Evolutionary conservation across 2,113 vertebrate genomes (phyloP).

Genomic region (Miniopterus natalensis): DNA sequence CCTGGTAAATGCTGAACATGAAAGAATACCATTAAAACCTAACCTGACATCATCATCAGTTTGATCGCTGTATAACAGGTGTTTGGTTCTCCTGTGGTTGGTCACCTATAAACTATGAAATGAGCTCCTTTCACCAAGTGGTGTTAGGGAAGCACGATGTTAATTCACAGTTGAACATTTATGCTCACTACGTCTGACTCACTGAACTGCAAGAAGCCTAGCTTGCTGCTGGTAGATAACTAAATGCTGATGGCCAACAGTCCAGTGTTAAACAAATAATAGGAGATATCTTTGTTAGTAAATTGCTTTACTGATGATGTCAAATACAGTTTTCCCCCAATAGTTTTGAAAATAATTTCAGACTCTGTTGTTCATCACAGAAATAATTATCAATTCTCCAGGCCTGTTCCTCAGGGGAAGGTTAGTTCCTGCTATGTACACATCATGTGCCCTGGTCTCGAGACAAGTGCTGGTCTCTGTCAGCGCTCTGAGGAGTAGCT

Average conservation of each 20-base stretch:
- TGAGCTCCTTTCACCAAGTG: neutral
- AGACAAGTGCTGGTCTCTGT: neutral
- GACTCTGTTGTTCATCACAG: neutral
- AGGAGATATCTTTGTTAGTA: neutral
- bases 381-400: constrained; percentile 29
- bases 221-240: neutral
- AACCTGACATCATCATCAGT: neutral
- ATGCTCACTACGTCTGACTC: neutral
- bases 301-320: neutral
- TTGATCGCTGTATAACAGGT: neutral
- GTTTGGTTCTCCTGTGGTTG: neutral
- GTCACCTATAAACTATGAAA: neutral
- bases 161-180: constrained; percentile 12
- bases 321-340: neutral
- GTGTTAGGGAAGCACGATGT: neutral
- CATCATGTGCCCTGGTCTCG: neutral
- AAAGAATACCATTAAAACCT: neutral
- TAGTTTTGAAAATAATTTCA: neutral
- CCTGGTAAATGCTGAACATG: neutral
- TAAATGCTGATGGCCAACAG: neutral
- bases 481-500: neutral
- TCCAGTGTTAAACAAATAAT: neutral
- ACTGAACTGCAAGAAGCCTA: neutral
- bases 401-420: neutral
- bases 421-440: neutral